Conservation (phyloP, 2,797 vertebrate species). For the Aldrovandia affinis region DNA sequence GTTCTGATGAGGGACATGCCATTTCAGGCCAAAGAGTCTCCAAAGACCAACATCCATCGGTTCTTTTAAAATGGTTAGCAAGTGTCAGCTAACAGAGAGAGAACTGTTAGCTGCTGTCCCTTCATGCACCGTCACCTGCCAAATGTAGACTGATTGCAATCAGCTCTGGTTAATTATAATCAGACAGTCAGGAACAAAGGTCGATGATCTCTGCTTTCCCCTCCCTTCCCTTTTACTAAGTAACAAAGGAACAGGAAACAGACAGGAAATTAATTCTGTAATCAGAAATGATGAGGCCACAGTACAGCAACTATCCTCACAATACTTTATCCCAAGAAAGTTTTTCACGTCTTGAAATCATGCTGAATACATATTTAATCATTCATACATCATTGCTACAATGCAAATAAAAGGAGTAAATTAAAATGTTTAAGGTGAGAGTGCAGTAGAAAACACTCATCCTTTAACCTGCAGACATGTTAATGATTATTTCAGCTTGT, state of each 20-base stretch:
- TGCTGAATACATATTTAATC: no score
- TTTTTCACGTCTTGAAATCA: neutral
- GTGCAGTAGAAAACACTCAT: neutral
- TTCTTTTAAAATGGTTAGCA: neutral
- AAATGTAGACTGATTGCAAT: neutral
- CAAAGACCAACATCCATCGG: neutral
- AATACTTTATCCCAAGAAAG: neutral
- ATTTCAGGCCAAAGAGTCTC: neutral
- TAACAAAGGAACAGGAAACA: neutral
- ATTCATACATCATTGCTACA: no score
- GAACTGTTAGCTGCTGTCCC: neutral
- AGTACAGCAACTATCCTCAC: neutral
- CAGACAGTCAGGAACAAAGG: neutral
- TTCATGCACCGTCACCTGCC: neutral
- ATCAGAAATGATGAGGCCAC: neutral
- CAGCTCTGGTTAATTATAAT: slow-evolving; percentile 7
- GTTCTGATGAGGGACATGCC: neutral
- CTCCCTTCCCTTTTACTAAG: neutral
- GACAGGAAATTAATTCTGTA: neutral
- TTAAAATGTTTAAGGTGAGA: neutral
- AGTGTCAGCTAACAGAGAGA: neutral
- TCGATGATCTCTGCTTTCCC: neutral
- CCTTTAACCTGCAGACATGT: neutral
- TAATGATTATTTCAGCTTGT: neutral
- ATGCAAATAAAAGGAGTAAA: neutral